Evolutionary conservation across 2,113 vertebrate genomes (phyloP).

Genomic region (Sminthopsis crassicaudata): DNA sequence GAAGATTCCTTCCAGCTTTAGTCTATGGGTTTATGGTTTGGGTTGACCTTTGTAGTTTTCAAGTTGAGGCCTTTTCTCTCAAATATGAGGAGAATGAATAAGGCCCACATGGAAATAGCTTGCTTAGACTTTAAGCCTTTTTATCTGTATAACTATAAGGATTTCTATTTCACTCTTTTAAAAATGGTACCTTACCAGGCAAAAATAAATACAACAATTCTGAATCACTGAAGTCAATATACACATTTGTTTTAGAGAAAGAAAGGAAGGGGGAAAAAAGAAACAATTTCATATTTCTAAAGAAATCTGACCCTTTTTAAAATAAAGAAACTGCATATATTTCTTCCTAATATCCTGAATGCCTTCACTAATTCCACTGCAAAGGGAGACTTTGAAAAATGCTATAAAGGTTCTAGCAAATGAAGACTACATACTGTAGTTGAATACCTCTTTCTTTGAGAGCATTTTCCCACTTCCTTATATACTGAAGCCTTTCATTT

Average conservation of each 20-base stretch:
- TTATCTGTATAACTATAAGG: background rate
- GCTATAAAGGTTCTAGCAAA: background rate
- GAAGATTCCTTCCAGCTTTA: background rate
- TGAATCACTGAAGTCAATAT: background rate
- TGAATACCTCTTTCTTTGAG: background rate
- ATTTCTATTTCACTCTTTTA: background rate
- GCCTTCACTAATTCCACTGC: background rate
- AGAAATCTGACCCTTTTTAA: conserved; percentile 20
- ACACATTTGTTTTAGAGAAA: background rate
- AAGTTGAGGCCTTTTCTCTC: background rate
- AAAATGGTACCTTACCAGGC: background rate
- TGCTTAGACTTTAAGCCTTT: background rate
- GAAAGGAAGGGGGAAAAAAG: background rate
- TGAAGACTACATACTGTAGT: background rate
- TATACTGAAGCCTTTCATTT: conserved; percentile 31
- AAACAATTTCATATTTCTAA: background rate
- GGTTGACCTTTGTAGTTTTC: background rate
- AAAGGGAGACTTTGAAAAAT: conserved; percentile 11
- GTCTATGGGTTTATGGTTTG: background rate
- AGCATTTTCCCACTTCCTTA: conserved; percentile 3
- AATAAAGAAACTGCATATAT: background rate
- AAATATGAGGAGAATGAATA: background rate
- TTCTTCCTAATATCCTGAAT: background rate
- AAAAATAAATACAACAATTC: background rate
- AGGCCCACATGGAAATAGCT: background rate